Conservation (phyloP, 2,797 vertebrate species). For the Xenopus petersii region DNA sequence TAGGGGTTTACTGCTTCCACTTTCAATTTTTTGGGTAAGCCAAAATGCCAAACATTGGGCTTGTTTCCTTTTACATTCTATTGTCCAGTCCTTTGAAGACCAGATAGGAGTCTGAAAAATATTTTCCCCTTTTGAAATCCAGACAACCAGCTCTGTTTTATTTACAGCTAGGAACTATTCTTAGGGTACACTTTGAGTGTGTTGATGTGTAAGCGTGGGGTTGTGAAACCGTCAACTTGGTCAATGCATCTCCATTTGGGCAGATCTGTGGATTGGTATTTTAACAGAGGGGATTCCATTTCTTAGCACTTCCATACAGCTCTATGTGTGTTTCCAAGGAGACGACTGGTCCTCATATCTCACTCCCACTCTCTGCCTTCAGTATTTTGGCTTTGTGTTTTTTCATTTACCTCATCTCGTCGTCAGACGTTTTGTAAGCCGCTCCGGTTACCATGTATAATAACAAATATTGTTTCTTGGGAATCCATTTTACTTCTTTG, state of each 20-base stretch:
- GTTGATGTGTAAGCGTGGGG: no score
- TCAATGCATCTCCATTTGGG: slow-evolving; percentile 26
- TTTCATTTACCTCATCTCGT: neutral
- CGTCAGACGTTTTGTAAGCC: neutral
- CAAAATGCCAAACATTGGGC: no score
- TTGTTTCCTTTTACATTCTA: no score
- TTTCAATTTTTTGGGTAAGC: no score
- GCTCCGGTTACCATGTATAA: neutral
- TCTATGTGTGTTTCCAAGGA: slow-evolving; percentile 48
- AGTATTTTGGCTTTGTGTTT: slow-evolving; percentile 28
- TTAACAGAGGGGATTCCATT: slow-evolving; percentile 47
- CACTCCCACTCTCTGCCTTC: slow-evolving; percentile 10
- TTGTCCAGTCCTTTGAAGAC: no score
- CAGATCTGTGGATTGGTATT: slow-evolving; percentile 30
- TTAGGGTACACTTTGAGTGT: no score
- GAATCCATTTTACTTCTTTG: neutral
- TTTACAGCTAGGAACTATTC: no score
- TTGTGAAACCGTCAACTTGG: neutral
- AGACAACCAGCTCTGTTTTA: no score
- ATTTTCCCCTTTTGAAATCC: no score
- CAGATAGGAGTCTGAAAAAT: no score
- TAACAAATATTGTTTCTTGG: neutral
- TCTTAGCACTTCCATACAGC: slow-evolving; percentile 37
- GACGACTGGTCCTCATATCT: slow-evolving; percentile 32
- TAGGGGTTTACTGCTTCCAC: no score